Percentiles rank a stretch among this genome's conserved stretches.
These are phyloP conservation scores for Thecocarcelia acutangulata DNA, from an alignment of 2,888 invertebrate genomes.

Conservation along the genomic window DNA sequence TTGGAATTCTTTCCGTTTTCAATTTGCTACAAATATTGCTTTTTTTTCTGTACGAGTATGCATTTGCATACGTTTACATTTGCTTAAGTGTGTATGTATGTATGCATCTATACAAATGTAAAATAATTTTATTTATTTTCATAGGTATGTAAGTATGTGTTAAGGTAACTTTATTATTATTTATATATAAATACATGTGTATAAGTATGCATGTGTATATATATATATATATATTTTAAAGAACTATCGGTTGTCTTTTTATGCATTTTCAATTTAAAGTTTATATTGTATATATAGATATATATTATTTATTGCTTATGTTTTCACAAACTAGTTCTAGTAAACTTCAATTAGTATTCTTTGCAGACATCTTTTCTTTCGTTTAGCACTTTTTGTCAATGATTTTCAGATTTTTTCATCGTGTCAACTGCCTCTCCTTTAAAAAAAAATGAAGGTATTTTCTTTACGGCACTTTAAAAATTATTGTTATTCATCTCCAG, in stretches of 20 bases:
- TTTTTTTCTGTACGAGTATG: slow-evolving; percentile 49
- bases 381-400: not conserved
- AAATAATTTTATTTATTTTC: slow-evolving; percentile 36
- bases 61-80: slow-evolving; percentile 27
- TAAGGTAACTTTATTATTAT: slow-evolving; percentile 4
- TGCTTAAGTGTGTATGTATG: not conserved
- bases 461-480: too few relatives aligned
- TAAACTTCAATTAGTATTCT: slow-evolving; percentile 72
- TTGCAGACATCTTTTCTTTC: slow-evolving; percentile 66
- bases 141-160: slow-evolving; percentile 28
- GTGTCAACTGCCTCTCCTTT: not conserved
- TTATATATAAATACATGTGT: not conserved
- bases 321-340: slow-evolving; percentile 75
- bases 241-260: slow-evolving; percentile 15
- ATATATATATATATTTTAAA: slow-evolving; percentile 20
- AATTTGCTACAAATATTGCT: slow-evolving; percentile 65
- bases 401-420: not conserved
- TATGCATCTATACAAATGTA: slow-evolving; percentile 12
- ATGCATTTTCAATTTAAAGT: slow-evolving; percentile 6
- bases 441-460: not conserved
- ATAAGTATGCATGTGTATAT: not conserved
- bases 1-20: slow-evolving; percentile 49
- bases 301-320: slow-evolving; percentile 75
- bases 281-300: slow-evolving; percentile 65
- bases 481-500: too few relatives aligned